These are phyloP conservation scores for Tonatia bakeri DNA, from an alignment of 2,113 vertebrate genomes.

Conservation along the genomic window DNA sequence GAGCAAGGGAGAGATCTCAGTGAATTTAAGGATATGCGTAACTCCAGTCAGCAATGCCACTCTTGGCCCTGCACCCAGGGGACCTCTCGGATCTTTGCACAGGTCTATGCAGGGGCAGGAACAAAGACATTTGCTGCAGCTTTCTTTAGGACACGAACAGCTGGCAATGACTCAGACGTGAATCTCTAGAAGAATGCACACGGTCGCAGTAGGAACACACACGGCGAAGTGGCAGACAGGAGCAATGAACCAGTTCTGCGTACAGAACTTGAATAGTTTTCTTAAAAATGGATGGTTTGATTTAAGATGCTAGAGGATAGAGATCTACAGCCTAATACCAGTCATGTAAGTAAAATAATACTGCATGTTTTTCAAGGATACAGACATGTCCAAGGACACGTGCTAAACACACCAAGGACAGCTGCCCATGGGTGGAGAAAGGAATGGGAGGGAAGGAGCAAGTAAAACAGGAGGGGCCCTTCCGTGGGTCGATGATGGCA, in stretches of 20 bases:
- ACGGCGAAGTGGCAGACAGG: not conserved
- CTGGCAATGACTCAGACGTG: not conserved
- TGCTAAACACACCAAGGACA: not conserved
- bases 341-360: not conserved
- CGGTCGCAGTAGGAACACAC: not conserved
- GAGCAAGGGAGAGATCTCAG: not conserved
- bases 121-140: not conserved
- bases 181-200: not conserved
- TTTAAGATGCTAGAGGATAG: not conserved
- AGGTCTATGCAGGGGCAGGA: not conserved
- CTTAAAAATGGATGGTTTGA: not conserved
- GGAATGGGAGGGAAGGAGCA: not conserved
- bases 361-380: not conserved
- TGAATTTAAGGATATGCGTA: not conserved
- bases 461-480: not conserved
- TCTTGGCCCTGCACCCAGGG: not conserved
- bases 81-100: not conserved
- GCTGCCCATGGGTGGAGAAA: not conserved
- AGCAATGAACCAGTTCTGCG: not conserved
- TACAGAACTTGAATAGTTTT: not conserved
- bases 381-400: not conserved
- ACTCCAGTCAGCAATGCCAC: not conserved
- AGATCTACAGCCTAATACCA: not conserved
- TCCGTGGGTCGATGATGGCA: rapidly evolving
- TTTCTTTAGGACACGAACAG: not conserved